Percentiles rank a stretch among this genome's conserved stretches.
Evolutionary conservation across 1,140 invertebrate genomes (phyloP).

Genomic region (Parapsyche elsis): DNA sequence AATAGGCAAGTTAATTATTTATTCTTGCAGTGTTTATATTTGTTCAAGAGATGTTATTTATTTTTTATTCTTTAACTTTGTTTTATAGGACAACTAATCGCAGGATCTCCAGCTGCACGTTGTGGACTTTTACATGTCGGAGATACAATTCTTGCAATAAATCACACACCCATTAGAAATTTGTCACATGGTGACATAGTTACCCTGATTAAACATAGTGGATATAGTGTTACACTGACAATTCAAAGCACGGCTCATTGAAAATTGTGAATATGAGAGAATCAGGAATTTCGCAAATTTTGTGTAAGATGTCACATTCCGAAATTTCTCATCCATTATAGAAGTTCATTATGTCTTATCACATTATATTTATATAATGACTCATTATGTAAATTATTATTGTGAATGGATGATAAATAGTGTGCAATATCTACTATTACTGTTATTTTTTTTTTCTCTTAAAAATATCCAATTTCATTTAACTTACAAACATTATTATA

Average conservation of each 20-base stretch:
- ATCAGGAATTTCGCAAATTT: background rate
- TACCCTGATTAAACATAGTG: slow-evolving; percentile 93
- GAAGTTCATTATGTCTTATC: background rate
- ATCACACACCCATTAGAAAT: slow-evolving; percentile 90
- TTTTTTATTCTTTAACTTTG: no score
- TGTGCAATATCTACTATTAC: background rate
- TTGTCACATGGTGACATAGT: slow-evolving; percentile 97
- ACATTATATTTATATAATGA: background rate
- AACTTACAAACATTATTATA: no score
- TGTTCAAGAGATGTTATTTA: slow-evolving; percentile 1
- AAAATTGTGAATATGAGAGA: background rate
- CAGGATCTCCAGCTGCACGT: slow-evolving; percentile 93
- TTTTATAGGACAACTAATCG: slow-evolving; percentile 85
- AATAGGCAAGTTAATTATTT: slow-evolving; percentile 75
- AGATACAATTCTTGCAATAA: slow-evolving; percentile 96
- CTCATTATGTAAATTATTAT: background rate
- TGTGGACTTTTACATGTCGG: slow-evolving; percentile 92
- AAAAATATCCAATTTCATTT: no score
- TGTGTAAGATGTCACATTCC: background rate
- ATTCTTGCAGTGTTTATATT: background rate
- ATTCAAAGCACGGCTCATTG: slow-evolving; percentile 66
- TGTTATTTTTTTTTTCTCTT: no score
- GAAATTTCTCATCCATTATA: background rate
- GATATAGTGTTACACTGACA: slow-evolving; percentile 89
- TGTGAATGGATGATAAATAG: background rate